Base-by-base conservation (phyloP, 1,140 invertebrate species). In the Idris sp. region DNA sequence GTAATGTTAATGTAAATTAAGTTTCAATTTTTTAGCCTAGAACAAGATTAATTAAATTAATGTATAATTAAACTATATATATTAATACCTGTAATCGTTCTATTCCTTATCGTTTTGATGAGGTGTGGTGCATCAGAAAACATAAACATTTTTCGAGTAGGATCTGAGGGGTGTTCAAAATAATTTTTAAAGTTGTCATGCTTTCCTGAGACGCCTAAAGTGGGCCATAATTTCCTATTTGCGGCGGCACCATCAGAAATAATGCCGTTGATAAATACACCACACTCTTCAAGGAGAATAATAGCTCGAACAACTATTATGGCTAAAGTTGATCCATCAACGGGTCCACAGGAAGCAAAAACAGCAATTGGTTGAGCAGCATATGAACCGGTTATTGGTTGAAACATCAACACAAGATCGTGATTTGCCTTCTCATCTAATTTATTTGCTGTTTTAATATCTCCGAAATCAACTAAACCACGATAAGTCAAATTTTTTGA, bases 271-370 rank as follows among this genome's bases (percentile, higher is more conserved):
- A 79, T 31, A 30, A 38, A 53, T 9, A 19, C 46, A 9, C 74
- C 69, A 58, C 41, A 56, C 19, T 68, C 64, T 69, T 68, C 68
- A 31, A 61, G 14, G 6, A 40, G 0, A 4, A 48, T 40, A 10
- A 76, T 78, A n/a, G 61, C 54, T 73, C 78, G 69, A 4, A 80
- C 25, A 1, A 80, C 30, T 1, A 80, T 26, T 38, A 62, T n/a
- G 0, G 76, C 61, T 13, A 77, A 26, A 10, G 64, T 44, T 25
- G 43, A 41, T 7, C 69, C 65, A 19, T 16, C 14, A 5, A 38
- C 53, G 1, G 68, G 33, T 3, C 68, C 72, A 35, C 58, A 51
- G 2, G 48, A 71, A 18, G 54, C 54, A 54, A 79, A 64, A 1
- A 74, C 69, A n/a, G 35, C 49, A 30, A 73, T 51, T 7, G 76